Conservation (phyloP, 2,888 invertebrate genomes). For the Drosophila picticornis region DNA sequence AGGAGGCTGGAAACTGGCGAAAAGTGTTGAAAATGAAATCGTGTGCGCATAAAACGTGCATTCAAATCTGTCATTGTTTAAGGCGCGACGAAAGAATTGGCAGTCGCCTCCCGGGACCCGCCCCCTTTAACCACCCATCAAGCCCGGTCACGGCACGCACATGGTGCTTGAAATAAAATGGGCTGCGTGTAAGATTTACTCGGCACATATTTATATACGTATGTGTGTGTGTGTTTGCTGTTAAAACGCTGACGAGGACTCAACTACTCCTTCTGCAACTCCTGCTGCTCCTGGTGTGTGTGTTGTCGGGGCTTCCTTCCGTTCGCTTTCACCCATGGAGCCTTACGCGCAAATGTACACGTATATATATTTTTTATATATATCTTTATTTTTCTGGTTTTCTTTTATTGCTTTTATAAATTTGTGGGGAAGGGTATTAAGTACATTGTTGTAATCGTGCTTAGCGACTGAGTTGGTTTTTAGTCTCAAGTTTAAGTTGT, state of each 20-base stretch:
- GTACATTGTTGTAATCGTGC: neutral
- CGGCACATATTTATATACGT: neutral
- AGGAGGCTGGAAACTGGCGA: neutral
- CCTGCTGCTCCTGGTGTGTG: slow-evolving; percentile 1
- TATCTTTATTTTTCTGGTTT: neutral
- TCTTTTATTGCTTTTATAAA: neutral
- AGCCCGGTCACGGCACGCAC: slow-evolving; percentile 6
- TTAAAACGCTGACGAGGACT: slow-evolving; percentile 58
- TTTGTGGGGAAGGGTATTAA: slow-evolving; percentile 5
- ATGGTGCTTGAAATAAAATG: slow-evolving; percentile 22
- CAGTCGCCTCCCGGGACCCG: slow-evolving; percentile 1
- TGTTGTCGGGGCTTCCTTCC: slow-evolving; percentile 3
- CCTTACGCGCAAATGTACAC: slow-evolving; percentile 4
- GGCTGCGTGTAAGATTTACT: slow-evolving; percentile 23
- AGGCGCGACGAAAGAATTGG: slow-evolving; percentile 51
- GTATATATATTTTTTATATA: neutral
- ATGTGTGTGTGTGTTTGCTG: slow-evolving; percentile 10
- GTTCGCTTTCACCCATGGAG: neutral
- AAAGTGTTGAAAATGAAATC: slow-evolving; percentile 63
- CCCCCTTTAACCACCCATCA: neutral
- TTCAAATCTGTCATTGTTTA: slow-evolving; percentile 65
- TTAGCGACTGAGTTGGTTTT: neutral
- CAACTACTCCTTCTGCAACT: slow-evolving; percentile 9
- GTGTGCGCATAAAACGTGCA: slow-evolving; percentile 62
- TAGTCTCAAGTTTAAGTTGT: neutral